Percentiles rank a stretch among this genome's conserved stretches.
These are phyloP conservation scores for Ennomos quercinarius DNA, from an alignment of 2,888 invertebrate species.

Conservation along the genomic window DNA sequence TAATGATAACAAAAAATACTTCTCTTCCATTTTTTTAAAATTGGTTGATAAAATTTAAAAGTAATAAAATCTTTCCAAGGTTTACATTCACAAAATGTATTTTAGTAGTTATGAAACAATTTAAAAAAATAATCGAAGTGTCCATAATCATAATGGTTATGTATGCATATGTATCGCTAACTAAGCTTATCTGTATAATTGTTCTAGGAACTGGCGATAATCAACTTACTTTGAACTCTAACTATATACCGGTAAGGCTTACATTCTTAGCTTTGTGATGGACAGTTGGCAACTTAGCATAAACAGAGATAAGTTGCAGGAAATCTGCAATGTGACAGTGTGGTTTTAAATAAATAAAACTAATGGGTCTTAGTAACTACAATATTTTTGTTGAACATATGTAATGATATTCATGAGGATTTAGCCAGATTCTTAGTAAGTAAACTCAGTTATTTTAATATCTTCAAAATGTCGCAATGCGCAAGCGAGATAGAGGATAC, in stretches of 20 bases:
- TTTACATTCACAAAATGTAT: too few relatives aligned
- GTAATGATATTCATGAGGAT: too few relatives aligned
- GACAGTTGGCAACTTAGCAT: neutral
- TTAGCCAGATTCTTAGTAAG: too few relatives aligned
- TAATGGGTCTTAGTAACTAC: neutral
- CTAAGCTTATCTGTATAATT: slow-evolving; percentile 22
- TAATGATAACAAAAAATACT: too few relatives aligned
- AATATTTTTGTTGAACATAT: too few relatives aligned
- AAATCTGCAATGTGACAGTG: slow-evolving; percentile 14
- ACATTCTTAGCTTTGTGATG: neutral
- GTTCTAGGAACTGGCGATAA: slow-evolving; percentile 10
- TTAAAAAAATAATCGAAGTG: neutral
- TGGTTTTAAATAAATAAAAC: neutral
- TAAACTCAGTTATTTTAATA: too few relatives aligned
- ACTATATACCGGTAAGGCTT: neutral
- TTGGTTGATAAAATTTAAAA: too few relatives aligned
- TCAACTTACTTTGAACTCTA: slow-evolving; percentile 12
- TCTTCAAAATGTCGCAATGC: too few relatives aligned
- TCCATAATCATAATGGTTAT: slow-evolving; percentile 12
- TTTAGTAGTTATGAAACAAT: neutral
- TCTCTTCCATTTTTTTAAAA: too few relatives aligned
- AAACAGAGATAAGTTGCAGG: slow-evolving; percentile 24
- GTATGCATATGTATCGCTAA: slow-evolving; percentile 1
- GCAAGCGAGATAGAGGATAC: too few relatives aligned
- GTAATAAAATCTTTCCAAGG: too few relatives aligned